Conservation (phyloP, 1,140 invertebrate species). For the Chrysopa pallens region DNA sequence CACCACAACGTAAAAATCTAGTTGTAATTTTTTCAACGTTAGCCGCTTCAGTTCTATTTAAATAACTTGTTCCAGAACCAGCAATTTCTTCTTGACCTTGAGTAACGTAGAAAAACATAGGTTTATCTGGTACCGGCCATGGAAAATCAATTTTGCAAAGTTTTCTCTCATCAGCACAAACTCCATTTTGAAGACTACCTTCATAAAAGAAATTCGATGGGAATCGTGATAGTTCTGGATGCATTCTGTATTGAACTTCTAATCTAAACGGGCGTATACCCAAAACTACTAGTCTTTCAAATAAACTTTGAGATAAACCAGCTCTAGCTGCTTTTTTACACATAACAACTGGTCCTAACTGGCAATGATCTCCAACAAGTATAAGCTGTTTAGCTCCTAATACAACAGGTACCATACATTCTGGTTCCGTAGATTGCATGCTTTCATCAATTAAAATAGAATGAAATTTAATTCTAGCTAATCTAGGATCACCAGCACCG, state of each 20-base stretch:
- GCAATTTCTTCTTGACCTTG: slow-evolving; percentile 98
- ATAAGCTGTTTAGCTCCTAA: slow-evolving; percentile 92
- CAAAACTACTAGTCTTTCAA: slow-evolving; percentile 91
- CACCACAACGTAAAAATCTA: slow-evolving; percentile 79
- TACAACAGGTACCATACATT: slow-evolving; percentile 97
- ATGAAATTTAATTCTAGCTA: slow-evolving; percentile 84
- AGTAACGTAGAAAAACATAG: slow-evolving; percentile 98
- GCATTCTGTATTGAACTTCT: slow-evolving; percentile 99
- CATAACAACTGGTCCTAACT: slow-evolving; percentile 97
- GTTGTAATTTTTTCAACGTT: slow-evolving; percentile 97
- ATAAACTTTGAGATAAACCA: slow-evolving; percentile 91
- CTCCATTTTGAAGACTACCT: slow-evolving; percentile 95
- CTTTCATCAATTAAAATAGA: slow-evolving; percentile 98
- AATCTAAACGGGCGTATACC: slow-evolving; percentile 88
- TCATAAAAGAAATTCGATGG: slow-evolving; percentile 99
- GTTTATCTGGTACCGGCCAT: slow-evolving; percentile 90
- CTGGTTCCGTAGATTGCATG: slow-evolving; percentile 82
- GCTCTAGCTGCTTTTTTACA: slow-evolving; percentile 97
- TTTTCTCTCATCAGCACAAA: slow-evolving; percentile 85
- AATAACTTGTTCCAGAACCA: slow-evolving; percentile 92
- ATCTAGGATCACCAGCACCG: slow-evolving; percentile 86
- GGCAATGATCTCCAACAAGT: slow-evolving; percentile 97
- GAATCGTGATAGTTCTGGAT: slow-evolving; percentile 90
- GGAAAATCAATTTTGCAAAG: slow-evolving; percentile 89
- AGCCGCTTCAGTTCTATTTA: slow-evolving; percentile 95